Evolutionary conservation across 2,113 vertebrate genomes (phyloP).

Genomic region (Galeopterus variegatus): DNA sequence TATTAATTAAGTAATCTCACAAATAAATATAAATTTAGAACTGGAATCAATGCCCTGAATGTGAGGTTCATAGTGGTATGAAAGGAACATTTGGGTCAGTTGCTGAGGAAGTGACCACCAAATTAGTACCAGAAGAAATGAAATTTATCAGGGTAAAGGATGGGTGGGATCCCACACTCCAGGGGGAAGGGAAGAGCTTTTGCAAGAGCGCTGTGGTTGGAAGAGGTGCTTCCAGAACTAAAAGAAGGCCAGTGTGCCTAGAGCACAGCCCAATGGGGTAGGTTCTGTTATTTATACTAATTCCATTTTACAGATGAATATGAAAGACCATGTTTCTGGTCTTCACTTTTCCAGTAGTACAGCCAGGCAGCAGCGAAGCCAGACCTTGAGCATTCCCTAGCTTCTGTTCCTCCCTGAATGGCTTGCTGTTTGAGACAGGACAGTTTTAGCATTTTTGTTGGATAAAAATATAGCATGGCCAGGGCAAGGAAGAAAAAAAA

Average conservation of each 20-base stretch:
- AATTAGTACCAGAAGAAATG: background rate
- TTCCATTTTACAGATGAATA: background rate
- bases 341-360: background rate
- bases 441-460: background rate
- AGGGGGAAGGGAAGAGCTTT: background rate
- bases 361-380: background rate
- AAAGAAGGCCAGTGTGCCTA: background rate
- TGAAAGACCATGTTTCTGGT: background rate
- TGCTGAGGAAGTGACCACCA: background rate
- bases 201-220: background rate
- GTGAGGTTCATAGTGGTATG: background rate
- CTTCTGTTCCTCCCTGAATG: background rate
- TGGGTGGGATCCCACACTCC: background rate
- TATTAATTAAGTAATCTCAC: slow-evolving; percentile 43
- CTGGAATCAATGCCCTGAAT: background rate
- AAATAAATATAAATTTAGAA: slow-evolving; percentile 53
- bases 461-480: background rate
- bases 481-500: background rate
- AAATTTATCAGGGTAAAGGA: background rate
- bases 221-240: background rate
- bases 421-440: background rate
- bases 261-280: background rate
- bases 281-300: background rate
- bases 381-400: background rate
- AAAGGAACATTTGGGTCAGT: background rate